Evolutionary conservation across 30 jellyfish, hydroid and myxozoan species (phyloP).

Genomic region (Haliclystus octoradiatus): DNA sequence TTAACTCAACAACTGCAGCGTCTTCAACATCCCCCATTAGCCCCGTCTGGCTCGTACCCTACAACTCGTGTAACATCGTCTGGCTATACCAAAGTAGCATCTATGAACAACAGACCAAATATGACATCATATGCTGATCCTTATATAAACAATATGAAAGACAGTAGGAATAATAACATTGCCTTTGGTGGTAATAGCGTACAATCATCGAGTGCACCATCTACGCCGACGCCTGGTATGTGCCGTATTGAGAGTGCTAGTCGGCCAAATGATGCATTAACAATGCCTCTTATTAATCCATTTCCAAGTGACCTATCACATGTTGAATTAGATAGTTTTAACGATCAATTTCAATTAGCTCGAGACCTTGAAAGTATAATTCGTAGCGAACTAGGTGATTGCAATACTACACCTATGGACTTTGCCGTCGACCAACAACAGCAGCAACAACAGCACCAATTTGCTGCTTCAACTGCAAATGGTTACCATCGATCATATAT

Average conservation of each 20-base stretch:
- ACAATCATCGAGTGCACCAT: background rate
- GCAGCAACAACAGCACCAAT: background rate
- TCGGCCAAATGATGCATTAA: constrained; percentile 14
- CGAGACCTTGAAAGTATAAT: constrained; percentile 76
- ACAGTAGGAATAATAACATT: background rate
- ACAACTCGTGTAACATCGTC: background rate
- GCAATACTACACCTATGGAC: constrained; percentile 15
- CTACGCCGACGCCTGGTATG: background rate
- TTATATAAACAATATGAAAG: background rate
- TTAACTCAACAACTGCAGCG: background rate
- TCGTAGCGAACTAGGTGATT: constrained; percentile 83
- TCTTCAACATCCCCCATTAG: background rate
- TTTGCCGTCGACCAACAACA: constrained; percentile 20
- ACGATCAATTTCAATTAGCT: constrained; percentile 87
- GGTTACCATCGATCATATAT: background rate
- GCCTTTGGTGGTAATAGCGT: no score
- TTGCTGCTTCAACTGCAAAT: constrained; percentile 19
- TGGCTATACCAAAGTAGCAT: background rate
- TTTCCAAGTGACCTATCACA: constrained; percentile 90
- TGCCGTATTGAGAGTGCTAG: constrained; percentile 11
- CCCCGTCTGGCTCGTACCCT: background rate
- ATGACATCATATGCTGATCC: background rate
- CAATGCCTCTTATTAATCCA: constrained; percentile 46
- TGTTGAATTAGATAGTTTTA: constrained; percentile 69
- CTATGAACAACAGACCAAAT: background rate